phyloP scores from a whole-genome alignment of 1,140 invertebrate species.

The Nasonia longicornis region DNA sequence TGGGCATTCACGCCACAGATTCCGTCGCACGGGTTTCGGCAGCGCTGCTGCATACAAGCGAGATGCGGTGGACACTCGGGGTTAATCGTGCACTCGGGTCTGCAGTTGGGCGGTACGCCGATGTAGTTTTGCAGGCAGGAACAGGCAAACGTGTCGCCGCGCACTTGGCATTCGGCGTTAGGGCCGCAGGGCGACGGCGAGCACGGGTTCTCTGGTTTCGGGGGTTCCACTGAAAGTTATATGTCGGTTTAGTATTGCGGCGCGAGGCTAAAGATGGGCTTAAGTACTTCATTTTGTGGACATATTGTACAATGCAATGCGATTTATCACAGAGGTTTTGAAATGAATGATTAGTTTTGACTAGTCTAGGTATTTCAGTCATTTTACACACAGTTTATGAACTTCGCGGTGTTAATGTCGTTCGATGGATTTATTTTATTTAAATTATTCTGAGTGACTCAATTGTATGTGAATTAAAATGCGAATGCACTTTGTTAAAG shows the following conservation, averaged over 20 bases:
- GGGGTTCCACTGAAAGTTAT: conserved; percentile 54
- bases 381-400: conserved; percentile 27
- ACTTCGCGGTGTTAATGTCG: conserved; percentile 1
- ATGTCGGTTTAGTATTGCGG: conserved; percentile 17
- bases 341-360: conserved; percentile 38
- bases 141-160: conserved; percentile 68
- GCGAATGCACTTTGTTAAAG: conserved; percentile 14
- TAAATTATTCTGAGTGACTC: neutral
- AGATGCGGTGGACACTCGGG: conserved; percentile 71
- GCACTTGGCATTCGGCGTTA: conserved; percentile 72
- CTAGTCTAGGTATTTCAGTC: conserved; percentile 23
- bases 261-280: neutral
- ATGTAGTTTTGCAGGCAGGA: conserved; percentile 71
- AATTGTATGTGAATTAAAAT: neutral
- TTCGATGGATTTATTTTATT: conserved; percentile 11
- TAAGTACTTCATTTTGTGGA: neutral
- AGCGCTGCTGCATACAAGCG: conserved; percentile 70
- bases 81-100: conserved; percentile 73
- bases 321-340: neutral
- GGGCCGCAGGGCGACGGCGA: conserved; percentile 73
- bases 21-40: conserved; percentile 68
- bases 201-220: conserved; percentile 71
- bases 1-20: conserved; percentile 71
- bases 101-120: conserved; percentile 72
- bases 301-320: neutral